Percentiles rank a stretch among this genome's conserved stretches.
Conservation (phyloP, 2,888 invertebrate species). For the Torymus texanus region DNA sequence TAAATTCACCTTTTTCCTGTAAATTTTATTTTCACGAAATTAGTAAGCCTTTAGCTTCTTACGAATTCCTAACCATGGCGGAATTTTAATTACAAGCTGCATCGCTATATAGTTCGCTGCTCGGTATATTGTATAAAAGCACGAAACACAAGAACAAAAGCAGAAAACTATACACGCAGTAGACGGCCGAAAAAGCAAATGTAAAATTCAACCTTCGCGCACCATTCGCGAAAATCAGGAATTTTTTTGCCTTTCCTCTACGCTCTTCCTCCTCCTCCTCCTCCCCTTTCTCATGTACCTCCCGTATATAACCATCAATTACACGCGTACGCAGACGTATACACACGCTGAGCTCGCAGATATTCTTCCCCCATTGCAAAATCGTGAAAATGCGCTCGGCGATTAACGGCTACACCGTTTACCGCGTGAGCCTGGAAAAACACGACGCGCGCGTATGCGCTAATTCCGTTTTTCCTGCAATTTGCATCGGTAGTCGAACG, state of each 20-base stretch:
- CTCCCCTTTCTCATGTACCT: too few species aligned
- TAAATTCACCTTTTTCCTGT: too few species aligned
- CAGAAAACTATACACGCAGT: too few species aligned
- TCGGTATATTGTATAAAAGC: background rate
- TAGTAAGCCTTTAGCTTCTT: conserved; percentile 8
- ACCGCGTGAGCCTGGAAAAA: background rate
- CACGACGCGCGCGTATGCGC: background rate
- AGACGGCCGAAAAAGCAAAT: background rate
- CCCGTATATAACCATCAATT: conserved; percentile 17
- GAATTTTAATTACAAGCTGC: conserved; percentile 31
- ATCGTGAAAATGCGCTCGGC: conserved; percentile 10
- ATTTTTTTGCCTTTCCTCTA: background rate
- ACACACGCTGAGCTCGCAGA: too few species aligned
- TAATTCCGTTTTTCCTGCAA: conserved; percentile 33
- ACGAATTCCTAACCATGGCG: background rate
- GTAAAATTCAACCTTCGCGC: background rate
- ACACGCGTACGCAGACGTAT: background rate
- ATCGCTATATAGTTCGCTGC: background rate
- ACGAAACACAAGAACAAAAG: background rate
- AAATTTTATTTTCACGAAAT: background rate
- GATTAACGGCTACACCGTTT: background rate
- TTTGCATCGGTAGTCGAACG: conserved; percentile 3
- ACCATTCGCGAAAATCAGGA: conserved; percentile 4
- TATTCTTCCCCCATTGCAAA: background rate
- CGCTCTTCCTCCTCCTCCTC: too few species aligned